Evolutionary conservation across 2,888 invertebrate species (phyloP).

Genomic region (Morpho achilles): DNA sequence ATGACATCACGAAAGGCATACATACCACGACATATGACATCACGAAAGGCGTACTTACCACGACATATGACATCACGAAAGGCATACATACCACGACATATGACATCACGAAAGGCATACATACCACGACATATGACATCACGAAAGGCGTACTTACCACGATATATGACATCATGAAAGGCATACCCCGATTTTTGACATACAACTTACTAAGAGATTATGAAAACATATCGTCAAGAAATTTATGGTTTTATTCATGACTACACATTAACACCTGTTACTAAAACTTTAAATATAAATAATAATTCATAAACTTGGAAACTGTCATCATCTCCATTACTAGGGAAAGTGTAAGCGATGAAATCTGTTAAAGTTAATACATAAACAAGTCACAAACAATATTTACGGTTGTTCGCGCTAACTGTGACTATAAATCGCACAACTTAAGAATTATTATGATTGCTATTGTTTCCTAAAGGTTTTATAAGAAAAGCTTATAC

Average conservation of each 20-base stretch:
- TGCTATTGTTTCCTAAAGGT: conserved; percentile 27
- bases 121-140: too few relatives aligned
- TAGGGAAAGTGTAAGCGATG: conserved; percentile 24
- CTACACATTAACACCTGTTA: conserved; percentile 9
- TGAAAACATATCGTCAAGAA: too few relatives aligned
- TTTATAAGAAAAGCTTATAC: conserved; percentile 15
- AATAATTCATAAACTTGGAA: conserved; percentile 18
- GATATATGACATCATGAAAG: too few relatives aligned
- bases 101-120: too few relatives aligned
- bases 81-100: too few relatives aligned
- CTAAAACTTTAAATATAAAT: conserved; percentile 15
- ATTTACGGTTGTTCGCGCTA: conserved; percentile 41
- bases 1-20: too few relatives aligned
- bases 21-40: too few relatives aligned
- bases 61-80: too few relatives aligned
- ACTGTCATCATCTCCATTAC: conserved; percentile 21
- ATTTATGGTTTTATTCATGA: conserved; percentile 6
- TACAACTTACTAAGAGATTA: too few relatives aligned
- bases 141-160: too few relatives aligned
- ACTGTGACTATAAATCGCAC: conserved; percentile 11
- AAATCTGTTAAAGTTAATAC: conserved; percentile 31
- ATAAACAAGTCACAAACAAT: conserved; percentile 46
- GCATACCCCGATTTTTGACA: too few relatives aligned
- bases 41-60: too few relatives aligned
- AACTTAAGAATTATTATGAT: conserved; percentile 13